These are phyloP conservation scores for Montipora cactus DNA, from an alignment of 64 coral and sea anemone genomes.

Conservation along the genomic window DNA sequence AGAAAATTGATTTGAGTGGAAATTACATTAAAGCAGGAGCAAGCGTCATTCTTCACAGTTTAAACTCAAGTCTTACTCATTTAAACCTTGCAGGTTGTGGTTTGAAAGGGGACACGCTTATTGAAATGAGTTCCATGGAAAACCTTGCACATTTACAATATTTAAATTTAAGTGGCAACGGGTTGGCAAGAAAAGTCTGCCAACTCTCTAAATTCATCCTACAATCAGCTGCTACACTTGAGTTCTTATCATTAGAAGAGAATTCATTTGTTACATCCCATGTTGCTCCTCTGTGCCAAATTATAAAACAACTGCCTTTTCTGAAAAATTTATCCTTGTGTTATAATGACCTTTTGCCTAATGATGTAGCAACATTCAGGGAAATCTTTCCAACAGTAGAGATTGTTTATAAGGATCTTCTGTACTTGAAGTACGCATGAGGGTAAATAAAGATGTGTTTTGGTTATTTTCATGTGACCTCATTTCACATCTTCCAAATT, in stretches of 20 bases:
- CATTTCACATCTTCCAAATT: too few species aligned
- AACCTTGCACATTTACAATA: conserved; percentile 22
- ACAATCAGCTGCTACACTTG: conserved; percentile 40
- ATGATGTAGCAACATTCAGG: conserved; percentile 35
- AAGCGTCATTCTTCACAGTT: background rate
- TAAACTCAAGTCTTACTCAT: conserved; percentile 42
- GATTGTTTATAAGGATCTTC: conserved; percentile 54
- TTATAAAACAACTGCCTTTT: conserved; percentile 26
- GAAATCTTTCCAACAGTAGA: conserved; percentile 12
- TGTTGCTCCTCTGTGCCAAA: conserved; percentile 48
- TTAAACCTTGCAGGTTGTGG: conserved; percentile 59
- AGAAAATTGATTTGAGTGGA: conserved; percentile 55
- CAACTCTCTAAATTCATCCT: conserved; percentile 41
- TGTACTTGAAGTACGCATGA: background rate
- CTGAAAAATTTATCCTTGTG: conserved; percentile 56
- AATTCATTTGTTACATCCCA: conserved; percentile 49
- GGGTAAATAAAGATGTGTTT: too few species aligned
- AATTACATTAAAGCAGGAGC: conserved; percentile 50
- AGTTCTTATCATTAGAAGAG: conserved; percentile 58
- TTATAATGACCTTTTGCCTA: conserved; percentile 56
- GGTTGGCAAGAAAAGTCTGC: conserved; percentile 8
- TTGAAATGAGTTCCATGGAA: conserved; percentile 1
- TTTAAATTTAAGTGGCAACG: conserved; percentile 52
- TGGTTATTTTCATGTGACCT: too few species aligned
- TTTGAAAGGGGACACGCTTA: background rate